Evolutionary conservation across 2,888 invertebrate genomes (phyloP), one percentile per base, ranked within the genome.

Genomic region (Drosophila niveifrons): DNA sequence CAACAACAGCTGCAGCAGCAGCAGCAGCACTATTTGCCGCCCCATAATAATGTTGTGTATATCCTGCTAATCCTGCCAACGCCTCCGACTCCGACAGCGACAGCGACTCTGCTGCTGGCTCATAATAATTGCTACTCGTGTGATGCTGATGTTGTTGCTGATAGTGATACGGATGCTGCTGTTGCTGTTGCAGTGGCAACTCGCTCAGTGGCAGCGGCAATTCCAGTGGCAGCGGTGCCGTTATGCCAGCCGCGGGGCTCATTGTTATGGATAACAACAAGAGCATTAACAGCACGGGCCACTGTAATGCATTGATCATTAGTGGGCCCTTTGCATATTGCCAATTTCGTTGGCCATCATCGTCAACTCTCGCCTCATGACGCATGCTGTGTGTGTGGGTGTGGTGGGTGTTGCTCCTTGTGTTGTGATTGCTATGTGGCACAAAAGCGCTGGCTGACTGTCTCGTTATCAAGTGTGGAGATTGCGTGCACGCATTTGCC

Each of bases 1-100:
- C 39, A 46, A 18, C 36, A 43, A 13, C 65, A 46, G 65, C 59
- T 55, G 66, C 23, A 23, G 23, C 59, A 52, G 66, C 64, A 17
- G 66, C 23, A 23, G 23, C 59, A 52, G 66, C 64, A 17, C 46
- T 56, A 55, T 41, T 62, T 61, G 74, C 47, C 58, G 74, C 47
- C 17, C 73, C 77, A 70, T 90, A 83, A 77, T 88, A 90, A 72
- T 86, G 78, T 67, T 70, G 78, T 75, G 72, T 62, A 75, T 90
- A 86, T 76, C 76, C 73, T 46, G 78, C 67, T 81, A 82, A 82
- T 81, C 84, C 90, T 28, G 74, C 44, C 46, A 82, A 69, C 78
- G 86, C 72, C 72, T 78, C 72, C 57, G 43, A 65, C 52, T 66
- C 51, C 18, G 56, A n/a, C 44, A 29, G 11, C n/a, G 23, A 23